A percentile compares a stretch with the other conserved stretches of the same genome.
Evolutionary conservation across 2,888 invertebrate genomes (phyloP).

Genomic region (Drosophila subquinaria): DNA sequence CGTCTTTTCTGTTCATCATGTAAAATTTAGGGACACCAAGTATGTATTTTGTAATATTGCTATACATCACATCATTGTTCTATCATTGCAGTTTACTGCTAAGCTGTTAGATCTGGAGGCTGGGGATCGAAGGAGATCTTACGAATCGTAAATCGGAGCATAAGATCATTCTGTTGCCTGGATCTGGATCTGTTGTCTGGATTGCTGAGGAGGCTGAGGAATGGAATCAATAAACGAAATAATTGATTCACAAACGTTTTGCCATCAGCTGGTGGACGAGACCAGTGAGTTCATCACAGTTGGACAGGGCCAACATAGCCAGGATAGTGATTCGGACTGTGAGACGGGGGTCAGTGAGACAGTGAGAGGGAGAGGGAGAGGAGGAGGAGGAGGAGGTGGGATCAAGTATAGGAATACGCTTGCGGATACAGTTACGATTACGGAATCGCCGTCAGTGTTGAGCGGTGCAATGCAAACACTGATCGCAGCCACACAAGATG

Average conservation of each 20-base stretch:
- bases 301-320: slow-evolving; percentile 14
- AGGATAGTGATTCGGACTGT: slow-evolving; percentile 40
- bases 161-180: neutral
- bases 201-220: slow-evolving; percentile 42
- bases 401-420: slow-evolving; percentile 25
- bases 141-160: neutral
- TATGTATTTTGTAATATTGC: neutral
- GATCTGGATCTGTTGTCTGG: neutral
- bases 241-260: slow-evolving; percentile 87
- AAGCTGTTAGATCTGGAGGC: slow-evolving; percentile 14
- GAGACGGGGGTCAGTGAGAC: slow-evolving; percentile 14
- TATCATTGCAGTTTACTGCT: slow-evolving; percentile 9
- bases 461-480: slow-evolving; percentile 42
- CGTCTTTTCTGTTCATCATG: no score
- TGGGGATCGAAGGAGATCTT: neutral
- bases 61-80: neutral
- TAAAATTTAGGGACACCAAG: no score
- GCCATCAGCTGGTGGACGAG: slow-evolving; percentile 85
- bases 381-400: slow-evolving; percentile 2
- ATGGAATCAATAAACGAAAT: slow-evolving; percentile 88
- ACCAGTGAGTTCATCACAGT: slow-evolving; percentile 79
- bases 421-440: neutral
- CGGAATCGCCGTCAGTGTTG: slow-evolving; percentile 75
- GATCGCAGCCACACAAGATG: slow-evolving; percentile 32
- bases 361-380: neutral